Evolutionary conservation across 2,113 vertebrate species (phyloP), one percentile per base, ranked within the genome.

Genomic region (Thymallus thymallus): DNA sequence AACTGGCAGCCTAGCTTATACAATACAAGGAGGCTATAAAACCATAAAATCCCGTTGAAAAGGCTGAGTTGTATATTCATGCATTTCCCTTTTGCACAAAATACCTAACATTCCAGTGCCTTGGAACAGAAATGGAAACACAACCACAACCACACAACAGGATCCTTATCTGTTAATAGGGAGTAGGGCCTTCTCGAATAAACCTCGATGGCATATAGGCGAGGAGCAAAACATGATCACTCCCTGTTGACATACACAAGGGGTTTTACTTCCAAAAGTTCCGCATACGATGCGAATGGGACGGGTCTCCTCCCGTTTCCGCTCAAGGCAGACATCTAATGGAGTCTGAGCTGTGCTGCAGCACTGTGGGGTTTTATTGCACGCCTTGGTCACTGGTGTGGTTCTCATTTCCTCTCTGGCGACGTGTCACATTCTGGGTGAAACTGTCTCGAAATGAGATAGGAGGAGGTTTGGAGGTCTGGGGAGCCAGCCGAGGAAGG

Each of bases 311-410:
- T 68, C 55, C 71, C 46, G 68, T 76, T 84, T 83, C 81, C 81
- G 81, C 72, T 83, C 76, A 41, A 84, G 68, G 18, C 64, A 66
- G 62, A 64, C 24, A 64, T 76, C 74, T 81, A 84, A 84, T 81
- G 79, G 82, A 70, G 73, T 75, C 70, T 77, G 75, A 66, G 18
- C 64, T 51, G 48, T 7, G 64, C 64, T 9, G 26, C 6, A 35
- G 29, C 64, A 18, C 29, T 12, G 72, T 83, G 75, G 66, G 65
- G 69, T 72, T 75, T 73, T 84, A 84, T 84, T 76, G 82, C 71
- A 71, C 76, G 76, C 46, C 65, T 71, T 35, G 56, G 45, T 71
- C 63, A 18, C 64, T 66, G 48, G 64, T 64, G 46, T 73, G 77
- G 71, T 74, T 76, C 74, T 71, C 77, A 79, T 71, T 80, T 84